Conservation (phyloP, 2,113 vertebrate species). For the Tapirus terrestris region DNA sequence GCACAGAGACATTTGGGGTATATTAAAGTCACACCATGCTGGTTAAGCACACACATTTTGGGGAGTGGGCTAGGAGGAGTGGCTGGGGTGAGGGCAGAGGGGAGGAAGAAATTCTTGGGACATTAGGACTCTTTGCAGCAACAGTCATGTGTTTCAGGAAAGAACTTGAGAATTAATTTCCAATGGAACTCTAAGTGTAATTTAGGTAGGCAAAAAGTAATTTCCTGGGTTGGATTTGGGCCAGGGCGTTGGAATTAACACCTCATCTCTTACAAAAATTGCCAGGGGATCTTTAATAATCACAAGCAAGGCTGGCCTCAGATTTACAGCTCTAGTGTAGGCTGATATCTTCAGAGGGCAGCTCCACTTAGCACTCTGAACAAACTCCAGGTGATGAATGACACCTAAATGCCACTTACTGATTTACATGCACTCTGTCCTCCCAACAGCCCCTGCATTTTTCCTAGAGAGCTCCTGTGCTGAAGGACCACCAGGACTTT, state of each 20-base stretch:
- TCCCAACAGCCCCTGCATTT: background rate
- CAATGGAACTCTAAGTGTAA: conserved; percentile 57
- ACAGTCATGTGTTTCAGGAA: conserved; percentile 45
- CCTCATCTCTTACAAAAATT: conserved; percentile 68
- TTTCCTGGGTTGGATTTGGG: conserved; percentile 69
- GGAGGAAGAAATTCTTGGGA: background rate
- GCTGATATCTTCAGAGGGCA: conserved; percentile 7
- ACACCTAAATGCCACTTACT: background rate
- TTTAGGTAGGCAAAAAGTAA: conserved; percentile 77
- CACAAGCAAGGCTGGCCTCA: conserved; percentile 14
- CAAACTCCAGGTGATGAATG: conserved; percentile 28
- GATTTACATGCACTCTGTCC: background rate
- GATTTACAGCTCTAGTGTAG: background rate
- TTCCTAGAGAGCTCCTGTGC: background rate
- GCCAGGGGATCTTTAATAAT: conserved; percentile 57
- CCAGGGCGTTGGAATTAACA: conserved; percentile 67
- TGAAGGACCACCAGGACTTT: background rate
- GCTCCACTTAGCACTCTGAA: background rate
- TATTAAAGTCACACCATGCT: background rate
- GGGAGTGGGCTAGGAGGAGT: background rate
- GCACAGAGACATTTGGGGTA: background rate
- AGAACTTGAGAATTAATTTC: conserved; percentile 70
- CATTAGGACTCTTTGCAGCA: background rate
- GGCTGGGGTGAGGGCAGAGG: background rate
- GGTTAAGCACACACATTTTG: background rate